Evolutionary conservation across 2,888 invertebrate genomes (phyloP).

Genomic region (Drosophila paracracens): DNA sequence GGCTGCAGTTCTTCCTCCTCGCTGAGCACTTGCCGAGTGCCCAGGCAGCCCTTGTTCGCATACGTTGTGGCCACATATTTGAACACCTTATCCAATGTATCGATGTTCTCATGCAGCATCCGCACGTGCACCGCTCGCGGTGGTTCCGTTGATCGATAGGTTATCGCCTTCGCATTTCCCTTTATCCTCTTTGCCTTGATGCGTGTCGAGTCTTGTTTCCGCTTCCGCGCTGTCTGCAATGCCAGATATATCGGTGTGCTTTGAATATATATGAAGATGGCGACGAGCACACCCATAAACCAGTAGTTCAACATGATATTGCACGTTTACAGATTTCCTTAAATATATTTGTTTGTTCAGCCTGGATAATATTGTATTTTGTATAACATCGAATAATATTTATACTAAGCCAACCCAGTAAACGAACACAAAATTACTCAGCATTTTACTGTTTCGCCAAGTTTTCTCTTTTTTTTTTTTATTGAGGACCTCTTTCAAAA

Average conservation of each 20-base stretch:
- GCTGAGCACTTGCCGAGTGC: conserved; percentile 94
- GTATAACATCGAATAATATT: not conserved
- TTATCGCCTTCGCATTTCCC: conserved; percentile 88
- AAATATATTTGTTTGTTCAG: not conserved
- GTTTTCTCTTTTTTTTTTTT: not conserved
- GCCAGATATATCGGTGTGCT: conserved; percentile 95
- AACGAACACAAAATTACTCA: not conserved
- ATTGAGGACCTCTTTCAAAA: not conserved
- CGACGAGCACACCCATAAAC: conserved; percentile 86
- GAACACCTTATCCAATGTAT: conserved; percentile 93
- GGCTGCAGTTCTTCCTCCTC: conserved; percentile 98
- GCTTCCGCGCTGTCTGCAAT: conserved; percentile 94
- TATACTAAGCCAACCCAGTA: not conserved
- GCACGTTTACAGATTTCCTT: conserved; percentile 1
- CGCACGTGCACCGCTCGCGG: conserved; percentile 90
- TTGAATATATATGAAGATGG: conserved; percentile 93
- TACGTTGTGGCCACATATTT: conserved; percentile 91
- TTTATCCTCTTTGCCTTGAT: conserved; percentile 91
- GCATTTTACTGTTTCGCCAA: not conserved
- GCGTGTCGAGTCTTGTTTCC: conserved; percentile 89
- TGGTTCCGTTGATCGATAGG: conserved; percentile 90
- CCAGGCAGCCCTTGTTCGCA: conserved; percentile 91
- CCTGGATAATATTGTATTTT: not conserved
- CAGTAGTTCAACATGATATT: conserved; percentile 85
- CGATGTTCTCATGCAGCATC: conserved; percentile 90